Percentiles rank a stretch among this genome's conserved stretches.
phyloP scores from a whole-genome alignment of 2,797 vertebrate species.

The Microctenopoma stevenorrisi region DNA sequence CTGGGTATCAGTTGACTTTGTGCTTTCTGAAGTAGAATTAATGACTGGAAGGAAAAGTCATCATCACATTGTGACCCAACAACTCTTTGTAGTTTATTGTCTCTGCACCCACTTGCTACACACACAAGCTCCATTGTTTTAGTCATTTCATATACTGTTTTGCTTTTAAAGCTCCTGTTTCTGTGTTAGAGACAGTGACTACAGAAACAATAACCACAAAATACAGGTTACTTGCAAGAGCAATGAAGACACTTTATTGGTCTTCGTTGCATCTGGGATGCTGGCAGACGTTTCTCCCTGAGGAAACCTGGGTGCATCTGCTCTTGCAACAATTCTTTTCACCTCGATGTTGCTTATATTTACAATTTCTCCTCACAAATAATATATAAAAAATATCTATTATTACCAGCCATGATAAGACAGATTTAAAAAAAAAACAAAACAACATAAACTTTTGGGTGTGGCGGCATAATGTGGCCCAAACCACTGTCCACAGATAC shows the following conservation, averaged over 20 bases:
- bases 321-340: not conserved
- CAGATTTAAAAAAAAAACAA: not conserved
- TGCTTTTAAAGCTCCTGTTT: not conserved
- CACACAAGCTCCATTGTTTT: too few relatives aligned
- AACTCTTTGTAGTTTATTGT: too few relatives aligned
- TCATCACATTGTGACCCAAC: too few relatives aligned
- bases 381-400: not conserved
- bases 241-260: not conserved
- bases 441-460: not conserved
- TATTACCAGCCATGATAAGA: not conserved
- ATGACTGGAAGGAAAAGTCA: too few relatives aligned
- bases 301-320: not conserved
- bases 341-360: not conserved
- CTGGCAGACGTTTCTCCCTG: not conserved
- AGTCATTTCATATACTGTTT: not conserved
- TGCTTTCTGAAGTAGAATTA: too few relatives aligned
- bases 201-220: not conserved
- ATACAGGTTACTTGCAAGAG: not conserved
- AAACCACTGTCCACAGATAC: not conserved
- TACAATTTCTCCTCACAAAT: not conserved
- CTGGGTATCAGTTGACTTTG: too few relatives aligned
- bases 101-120: too few relatives aligned
- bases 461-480: constrained; percentile 2
- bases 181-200: too few relatives aligned
- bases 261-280: not conserved